Percentiles rank a stretch among this genome's conserved stretches.
Evolutionary conservation across 1,140 invertebrate genomes (phyloP).

Genomic region (Pygmarrhopalites habei): DNA sequence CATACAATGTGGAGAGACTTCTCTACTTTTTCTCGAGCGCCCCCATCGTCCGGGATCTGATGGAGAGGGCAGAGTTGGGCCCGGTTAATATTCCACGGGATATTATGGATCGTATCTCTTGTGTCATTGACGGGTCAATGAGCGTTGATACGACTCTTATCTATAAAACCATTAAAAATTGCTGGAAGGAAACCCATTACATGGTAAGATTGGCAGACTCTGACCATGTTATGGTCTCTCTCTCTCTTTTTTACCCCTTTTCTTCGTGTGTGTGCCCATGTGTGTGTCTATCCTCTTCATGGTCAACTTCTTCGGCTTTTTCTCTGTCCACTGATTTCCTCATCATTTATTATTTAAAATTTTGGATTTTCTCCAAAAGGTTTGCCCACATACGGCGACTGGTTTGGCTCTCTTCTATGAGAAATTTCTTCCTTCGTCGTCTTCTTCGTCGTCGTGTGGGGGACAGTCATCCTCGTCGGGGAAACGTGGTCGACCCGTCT

Average conservation of each 20-base stretch:
- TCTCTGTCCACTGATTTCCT: no score
- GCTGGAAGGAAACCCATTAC: slow-evolving; percentile 46
- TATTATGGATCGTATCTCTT: slow-evolving; percentile 36
- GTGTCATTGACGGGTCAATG: slow-evolving; percentile 21
- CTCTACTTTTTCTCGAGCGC: slow-evolving; percentile 42
- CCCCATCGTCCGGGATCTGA: slow-evolving; percentile 39
- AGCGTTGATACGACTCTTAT: slow-evolving; percentile 38
- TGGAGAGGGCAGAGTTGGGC: slow-evolving; percentile 40
- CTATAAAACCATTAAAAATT: slow-evolving; percentile 42
- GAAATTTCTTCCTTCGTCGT: neutral
- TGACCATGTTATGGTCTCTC: neutral
- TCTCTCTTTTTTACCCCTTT: neutral
- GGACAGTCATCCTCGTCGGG: neutral
- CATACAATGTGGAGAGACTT: slow-evolving; percentile 47
- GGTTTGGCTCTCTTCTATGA: slow-evolving; percentile 45
- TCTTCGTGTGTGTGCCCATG: no score
- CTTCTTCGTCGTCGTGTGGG: neutral
- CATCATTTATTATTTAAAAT: no score
- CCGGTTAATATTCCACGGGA: slow-evolving; percentile 39
- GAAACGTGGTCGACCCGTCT: slow-evolving; percentile 35
- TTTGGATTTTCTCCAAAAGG: no score
- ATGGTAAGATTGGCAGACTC: slow-evolving; percentile 20
- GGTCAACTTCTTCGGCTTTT: no score
- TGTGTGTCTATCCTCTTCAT: no score
- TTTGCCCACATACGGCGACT: slow-evolving; percentile 50